Percentiles rank a stretch among this genome's conserved stretches.
Conservation (phyloP, 1,140 invertebrate species). For the Drosophila subobscura region DNA sequence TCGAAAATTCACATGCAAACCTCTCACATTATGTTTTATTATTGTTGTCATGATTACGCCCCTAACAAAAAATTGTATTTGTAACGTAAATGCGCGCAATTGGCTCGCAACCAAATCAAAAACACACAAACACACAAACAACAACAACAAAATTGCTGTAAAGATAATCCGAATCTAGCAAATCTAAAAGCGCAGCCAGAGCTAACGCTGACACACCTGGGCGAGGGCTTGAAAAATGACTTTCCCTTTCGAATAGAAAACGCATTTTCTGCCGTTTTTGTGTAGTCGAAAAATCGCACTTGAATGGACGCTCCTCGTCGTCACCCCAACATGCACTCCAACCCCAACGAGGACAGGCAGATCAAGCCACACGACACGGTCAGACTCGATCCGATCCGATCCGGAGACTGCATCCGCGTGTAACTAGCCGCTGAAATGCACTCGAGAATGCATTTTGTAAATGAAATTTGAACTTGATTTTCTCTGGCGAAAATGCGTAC, state of each 20-base stretch:
- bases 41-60: constrained; percentile 74
- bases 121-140: constrained; percentile 4
- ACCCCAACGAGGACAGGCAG: constrained; percentile 50
- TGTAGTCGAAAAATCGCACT: constrained; percentile 46
- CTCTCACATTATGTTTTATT: constrained; percentile 80
- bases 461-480: constrained; percentile 77
- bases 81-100: constrained; percentile 44
- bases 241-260: constrained; percentile 40
- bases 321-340: constrained; percentile 52
- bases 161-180: constrained; percentile 54
- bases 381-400: constrained; percentile 29
- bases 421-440: constrained; percentile 76
- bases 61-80: constrained; percentile 50
- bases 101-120: constrained; percentile 26
- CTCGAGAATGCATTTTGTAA: constrained; percentile 78
- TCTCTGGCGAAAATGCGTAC: constrained; percentile 28
- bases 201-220: constrained; percentile 30
- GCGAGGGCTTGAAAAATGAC: constrained; percentile 36
- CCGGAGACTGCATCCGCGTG: constrained; percentile 68
- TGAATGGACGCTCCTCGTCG: constrained; percentile 54
- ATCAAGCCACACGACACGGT: constrained; percentile 50
- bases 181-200: constrained; percentile 36
- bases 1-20: constrained; percentile 78
- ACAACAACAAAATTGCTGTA: constrained; percentile 51
- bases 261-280: constrained; percentile 46